phyloP scores from a whole-genome alignment of 2,797 vertebrate genomes.

The Chrysocyon brachyurus region DNA sequence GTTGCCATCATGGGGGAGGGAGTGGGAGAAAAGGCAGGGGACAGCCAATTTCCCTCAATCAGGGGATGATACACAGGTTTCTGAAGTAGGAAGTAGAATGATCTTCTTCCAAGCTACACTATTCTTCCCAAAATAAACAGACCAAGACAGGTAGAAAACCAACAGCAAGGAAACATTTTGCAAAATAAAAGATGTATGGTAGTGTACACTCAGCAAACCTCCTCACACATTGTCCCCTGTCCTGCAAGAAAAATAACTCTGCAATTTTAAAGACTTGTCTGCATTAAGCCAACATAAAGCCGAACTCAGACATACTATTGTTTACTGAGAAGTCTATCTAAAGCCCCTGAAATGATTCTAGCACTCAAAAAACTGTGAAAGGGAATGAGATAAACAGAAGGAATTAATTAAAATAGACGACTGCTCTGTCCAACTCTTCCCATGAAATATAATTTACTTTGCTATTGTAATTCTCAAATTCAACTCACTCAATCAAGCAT shows the following conservation, averaged over 20 bases:
- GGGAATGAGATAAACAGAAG: neutral
- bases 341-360: neutral
- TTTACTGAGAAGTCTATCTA: neutral
- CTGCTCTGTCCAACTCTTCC: neutral
- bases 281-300: neutral
- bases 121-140: neutral
- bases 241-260: neutral
- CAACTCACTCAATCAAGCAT: neutral
- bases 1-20: neutral
- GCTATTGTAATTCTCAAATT: neutral
- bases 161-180: neutral
- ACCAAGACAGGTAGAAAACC: no score
- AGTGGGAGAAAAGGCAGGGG: no score
- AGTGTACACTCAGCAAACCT: neutral
- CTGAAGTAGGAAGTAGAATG: neutral
- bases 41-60: rapidly evolving
- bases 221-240: rapidly evolving
- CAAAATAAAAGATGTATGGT: neutral
- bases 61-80: no score
- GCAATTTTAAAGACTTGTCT: neutral
- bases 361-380: neutral
- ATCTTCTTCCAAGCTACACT: rapidly evolving
- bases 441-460: neutral
- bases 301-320: neutral
- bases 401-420: neutral